Conservation (phyloP, 1,140 invertebrate species). For the Matsumurasca onukii region DNA sequence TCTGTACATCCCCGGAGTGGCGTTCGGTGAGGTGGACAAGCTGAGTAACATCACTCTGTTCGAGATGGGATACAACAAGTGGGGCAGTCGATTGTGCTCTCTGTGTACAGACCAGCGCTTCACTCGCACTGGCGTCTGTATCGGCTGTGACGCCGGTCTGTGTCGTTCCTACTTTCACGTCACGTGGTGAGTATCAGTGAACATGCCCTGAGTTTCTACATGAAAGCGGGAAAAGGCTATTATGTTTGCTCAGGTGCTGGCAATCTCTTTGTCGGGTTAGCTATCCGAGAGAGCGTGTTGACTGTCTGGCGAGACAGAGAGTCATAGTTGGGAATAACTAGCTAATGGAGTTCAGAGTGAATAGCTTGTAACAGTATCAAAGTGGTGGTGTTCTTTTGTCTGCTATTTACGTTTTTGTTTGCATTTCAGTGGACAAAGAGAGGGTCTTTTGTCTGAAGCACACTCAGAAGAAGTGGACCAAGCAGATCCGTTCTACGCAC, state of each 20-base stretch:
- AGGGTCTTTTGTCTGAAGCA: slow-evolving; percentile 90
- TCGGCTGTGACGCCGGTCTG: slow-evolving; percentile 97
- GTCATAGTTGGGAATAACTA: no score
- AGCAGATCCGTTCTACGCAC: slow-evolving; percentile 96
- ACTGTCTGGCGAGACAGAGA: no score
- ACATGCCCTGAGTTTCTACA: no score
- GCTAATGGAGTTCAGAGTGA: no score
- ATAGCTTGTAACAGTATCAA: no score
- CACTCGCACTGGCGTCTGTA: slow-evolving; percentile 89
- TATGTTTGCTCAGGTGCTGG: no score
- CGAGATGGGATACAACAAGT: slow-evolving; percentile 93
- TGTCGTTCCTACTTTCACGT: slow-evolving; percentile 98
- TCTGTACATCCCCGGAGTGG: slow-evolving; percentile 94
- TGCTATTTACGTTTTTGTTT: no score
- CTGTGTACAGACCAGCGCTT: slow-evolving; percentile 85
- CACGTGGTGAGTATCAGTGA: slow-evolving; percentile 70
- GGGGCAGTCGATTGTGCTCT: slow-evolving; percentile 86
- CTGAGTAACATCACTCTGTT: slow-evolving; percentile 86
- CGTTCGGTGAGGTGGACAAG: slow-evolving; percentile 92
- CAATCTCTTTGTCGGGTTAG: no score
- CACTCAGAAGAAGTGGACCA: slow-evolving; percentile 92
- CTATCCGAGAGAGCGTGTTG: no score
- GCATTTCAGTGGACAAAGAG: slow-evolving; percentile 80
- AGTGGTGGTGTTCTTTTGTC: no score
- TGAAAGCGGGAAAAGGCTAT: no score